A percentile compares a stretch with the other conserved stretches of the same genome.
These are phyloP conservation scores for Pissodes strobi DNA, from an alignment of 1,140 invertebrate species.

Conservation along the genomic window DNA sequence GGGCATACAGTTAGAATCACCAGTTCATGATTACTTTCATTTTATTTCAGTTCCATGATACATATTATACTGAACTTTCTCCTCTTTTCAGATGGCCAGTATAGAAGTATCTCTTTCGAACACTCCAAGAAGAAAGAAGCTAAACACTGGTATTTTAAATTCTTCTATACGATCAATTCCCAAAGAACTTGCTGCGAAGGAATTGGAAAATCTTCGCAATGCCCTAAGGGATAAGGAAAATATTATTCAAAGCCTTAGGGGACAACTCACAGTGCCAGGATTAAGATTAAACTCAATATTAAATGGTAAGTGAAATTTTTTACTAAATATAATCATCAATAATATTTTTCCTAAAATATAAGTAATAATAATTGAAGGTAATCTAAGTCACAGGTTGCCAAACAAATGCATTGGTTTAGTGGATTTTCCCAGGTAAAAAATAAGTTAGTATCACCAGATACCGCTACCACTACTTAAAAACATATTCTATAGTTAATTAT, in stretches of 20 bases:
- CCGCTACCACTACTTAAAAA: too few species aligned
- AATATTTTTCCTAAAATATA: neutral
- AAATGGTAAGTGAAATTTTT: slow-evolving; percentile 22
- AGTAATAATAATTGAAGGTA: neutral
- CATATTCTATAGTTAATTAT: too few species aligned
- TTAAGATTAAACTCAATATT: slow-evolving; percentile 42
- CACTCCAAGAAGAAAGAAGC: slow-evolving; percentile 64
- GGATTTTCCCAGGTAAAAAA: too few species aligned
- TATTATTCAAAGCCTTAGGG: slow-evolving; percentile 71
- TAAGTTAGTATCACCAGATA: too few species aligned
- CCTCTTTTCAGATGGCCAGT: slow-evolving; percentile 74
- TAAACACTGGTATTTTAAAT: slow-evolving; percentile 45
- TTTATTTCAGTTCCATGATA: neutral
- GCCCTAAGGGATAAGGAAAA: slow-evolving; percentile 80
- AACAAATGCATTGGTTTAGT: too few species aligned
- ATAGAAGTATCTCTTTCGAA: slow-evolving; percentile 80
- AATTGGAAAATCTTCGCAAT: slow-evolving; percentile 72
- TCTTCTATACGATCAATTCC: slow-evolving; percentile 57
- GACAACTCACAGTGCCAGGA: slow-evolving; percentile 56
- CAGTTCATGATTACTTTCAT: neutral
- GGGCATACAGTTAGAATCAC: too few species aligned
- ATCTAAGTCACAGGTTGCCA: neutral
- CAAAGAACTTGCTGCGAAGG: slow-evolving; percentile 57
- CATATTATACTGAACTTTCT: slow-evolving; percentile 7
- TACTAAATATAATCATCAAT: neutral